These are phyloP conservation scores for Drosophila neotestacea DNA, from an alignment of 2,888 invertebrate genomes.

Conservation along the genomic window DNA sequence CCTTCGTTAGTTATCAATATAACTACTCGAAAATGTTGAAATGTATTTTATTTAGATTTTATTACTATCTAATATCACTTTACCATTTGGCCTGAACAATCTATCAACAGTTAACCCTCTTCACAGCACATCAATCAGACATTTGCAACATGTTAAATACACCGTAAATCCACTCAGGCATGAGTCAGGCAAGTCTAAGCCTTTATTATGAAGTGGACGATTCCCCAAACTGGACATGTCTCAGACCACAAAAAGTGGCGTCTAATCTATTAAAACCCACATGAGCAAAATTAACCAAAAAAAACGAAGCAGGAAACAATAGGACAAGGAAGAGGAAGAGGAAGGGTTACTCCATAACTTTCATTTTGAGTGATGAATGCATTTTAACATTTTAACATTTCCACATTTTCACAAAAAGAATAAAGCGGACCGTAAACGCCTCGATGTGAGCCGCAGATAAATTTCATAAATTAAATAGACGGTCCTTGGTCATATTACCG, in stretches of 20 bases:
- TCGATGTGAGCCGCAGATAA: conserved; percentile 80
- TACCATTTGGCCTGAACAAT: conserved; percentile 24
- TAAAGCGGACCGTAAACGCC: conserved; percentile 44
- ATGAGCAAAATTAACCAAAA: conserved; percentile 57
- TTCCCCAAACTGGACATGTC: conserved; percentile 27
- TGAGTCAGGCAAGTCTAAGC: conserved; percentile 31
- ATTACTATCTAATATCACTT: neutral
- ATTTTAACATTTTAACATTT: conserved; percentile 64
- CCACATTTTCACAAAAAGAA: conserved; percentile 25
- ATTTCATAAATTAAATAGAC: conserved; percentile 84
- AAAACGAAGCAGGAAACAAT: conserved; percentile 54
- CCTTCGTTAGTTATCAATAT: too few relatives aligned
- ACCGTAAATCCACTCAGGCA: conserved; percentile 36
- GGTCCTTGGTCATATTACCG: conserved; percentile 75
- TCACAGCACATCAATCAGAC: conserved; percentile 36
- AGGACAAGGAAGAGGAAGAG: neutral
- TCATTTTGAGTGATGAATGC: conserved; percentile 67
- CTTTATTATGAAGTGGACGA: conserved; percentile 56
- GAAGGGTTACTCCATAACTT: conserved; percentile 14
- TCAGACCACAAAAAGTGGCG: conserved; percentile 11
- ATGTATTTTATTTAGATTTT: too few relatives aligned
- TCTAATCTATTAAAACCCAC: conserved; percentile 75
- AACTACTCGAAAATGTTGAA: too few relatives aligned
- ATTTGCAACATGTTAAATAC: conserved; percentile 33
- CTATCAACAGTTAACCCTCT: conserved; percentile 57